Percentiles rank a stretch among this genome's conserved stretches.
These are phyloP conservation scores for Linnaemya vulpina DNA, from an alignment of 2,888 invertebrate genomes.

Conservation along the genomic window DNA sequence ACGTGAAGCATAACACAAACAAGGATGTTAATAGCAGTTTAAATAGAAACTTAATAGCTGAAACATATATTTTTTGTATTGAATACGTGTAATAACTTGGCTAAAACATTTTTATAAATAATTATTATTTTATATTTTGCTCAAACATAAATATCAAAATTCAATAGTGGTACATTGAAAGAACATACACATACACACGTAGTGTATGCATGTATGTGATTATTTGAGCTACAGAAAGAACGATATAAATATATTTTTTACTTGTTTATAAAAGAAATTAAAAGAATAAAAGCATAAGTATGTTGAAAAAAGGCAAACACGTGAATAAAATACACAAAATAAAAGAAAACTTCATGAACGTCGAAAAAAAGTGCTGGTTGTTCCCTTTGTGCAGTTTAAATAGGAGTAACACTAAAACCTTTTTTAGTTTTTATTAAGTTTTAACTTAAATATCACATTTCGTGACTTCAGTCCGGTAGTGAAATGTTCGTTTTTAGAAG, in stretches of 20 bases:
- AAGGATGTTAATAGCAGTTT: too few species aligned
- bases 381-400: conserved; percentile 43
- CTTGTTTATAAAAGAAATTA: not conserved
- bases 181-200: not conserved
- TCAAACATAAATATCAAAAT: not conserved
- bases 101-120: not conserved
- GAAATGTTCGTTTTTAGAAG: conserved; percentile 65
- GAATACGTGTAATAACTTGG: not conserved
- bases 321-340: not conserved
- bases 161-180: not conserved
- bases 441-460: conserved; percentile 69
- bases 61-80: not conserved
- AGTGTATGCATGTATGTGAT: not conserved
- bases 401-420: conserved; percentile 34
- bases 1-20: too few species aligned
- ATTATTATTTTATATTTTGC: not conserved
- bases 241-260: not conserved
- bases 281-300: conserved; percentile 13
- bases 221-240: not conserved
- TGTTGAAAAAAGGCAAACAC: conserved; percentile 17
- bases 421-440: conserved; percentile 57
- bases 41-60: not conserved
- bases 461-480: conserved; percentile 70
- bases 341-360: conserved; percentile 23
- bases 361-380: conserved; percentile 31